Conservation (phyloP, 37 sponge, comb jelly and placozoan species). For the Chondrosia reniformis region DNA sequence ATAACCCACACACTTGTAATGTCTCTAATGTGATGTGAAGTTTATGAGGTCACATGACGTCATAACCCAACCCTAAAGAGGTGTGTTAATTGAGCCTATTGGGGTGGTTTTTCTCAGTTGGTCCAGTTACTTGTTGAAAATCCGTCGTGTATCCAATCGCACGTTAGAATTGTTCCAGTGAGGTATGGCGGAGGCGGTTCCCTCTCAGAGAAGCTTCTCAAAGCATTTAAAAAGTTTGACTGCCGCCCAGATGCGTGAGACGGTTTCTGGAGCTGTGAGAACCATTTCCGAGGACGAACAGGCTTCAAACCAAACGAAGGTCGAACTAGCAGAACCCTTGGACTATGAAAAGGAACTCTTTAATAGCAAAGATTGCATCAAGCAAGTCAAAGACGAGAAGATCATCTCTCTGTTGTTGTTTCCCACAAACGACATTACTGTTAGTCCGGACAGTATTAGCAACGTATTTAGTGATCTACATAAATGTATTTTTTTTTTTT, state of each 20-base stretch:
- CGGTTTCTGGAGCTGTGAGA: neutral
- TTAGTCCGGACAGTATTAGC: constrained; percentile 13
- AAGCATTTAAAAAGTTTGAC: neutral
- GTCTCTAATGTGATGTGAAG: too few species aligned
- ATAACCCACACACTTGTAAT: too few species aligned
- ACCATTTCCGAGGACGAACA: neutral
- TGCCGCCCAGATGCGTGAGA: constrained; percentile 4
- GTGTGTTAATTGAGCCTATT: too few species aligned
- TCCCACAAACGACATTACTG: constrained; percentile 58
- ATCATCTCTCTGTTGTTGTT: constrained; percentile 54
- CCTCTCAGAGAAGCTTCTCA: neutral
- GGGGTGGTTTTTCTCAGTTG: too few species aligned
- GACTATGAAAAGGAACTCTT: constrained; percentile 74
- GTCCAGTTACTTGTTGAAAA: too few species aligned
- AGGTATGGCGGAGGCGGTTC: neutral
- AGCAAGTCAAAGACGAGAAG: constrained; percentile 39
- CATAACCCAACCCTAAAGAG: too few species aligned
- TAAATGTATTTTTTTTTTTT: too few species aligned
- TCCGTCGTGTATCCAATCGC: too few species aligned
- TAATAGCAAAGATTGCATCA: constrained; percentile 20
- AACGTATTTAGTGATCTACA: too few species aligned
- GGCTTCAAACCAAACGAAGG: neutral
- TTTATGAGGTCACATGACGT: too few species aligned
- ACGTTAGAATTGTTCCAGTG: too few species aligned
- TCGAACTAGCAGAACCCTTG: constrained; percentile 44